Conservation (phyloP, 2,888 invertebrate species). For the Hydrotaea cyrtoneurina region DNA sequence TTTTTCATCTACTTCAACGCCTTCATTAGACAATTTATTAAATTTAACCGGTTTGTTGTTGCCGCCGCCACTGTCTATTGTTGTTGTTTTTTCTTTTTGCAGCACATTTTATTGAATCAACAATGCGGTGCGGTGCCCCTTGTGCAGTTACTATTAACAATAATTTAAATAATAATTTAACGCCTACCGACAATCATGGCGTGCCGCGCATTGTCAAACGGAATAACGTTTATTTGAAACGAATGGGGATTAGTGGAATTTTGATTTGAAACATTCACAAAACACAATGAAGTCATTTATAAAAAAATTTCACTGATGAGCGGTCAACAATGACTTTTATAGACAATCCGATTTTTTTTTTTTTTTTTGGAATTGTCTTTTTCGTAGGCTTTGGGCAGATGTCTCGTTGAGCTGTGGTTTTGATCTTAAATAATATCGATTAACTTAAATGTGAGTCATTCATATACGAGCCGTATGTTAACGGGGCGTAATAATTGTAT, state of each 20-base stretch:
- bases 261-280: not conserved
- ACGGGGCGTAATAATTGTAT: too few species aligned
- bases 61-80: not conserved
- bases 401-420: not conserved
- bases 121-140: constrained; percentile 47
- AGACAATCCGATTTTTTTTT: not conserved
- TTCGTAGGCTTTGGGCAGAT: not conserved
- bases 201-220: not conserved
- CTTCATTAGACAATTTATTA: constrained; percentile 34
- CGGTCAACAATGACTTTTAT: not conserved
- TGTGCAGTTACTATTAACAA: constrained; percentile 10
- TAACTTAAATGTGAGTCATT: not conserved
- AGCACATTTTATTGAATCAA: not conserved
- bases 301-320: constrained; percentile 7
- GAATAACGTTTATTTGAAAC: not conserved
- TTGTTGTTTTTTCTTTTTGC: not conserved
- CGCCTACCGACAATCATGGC: constrained; percentile 45
- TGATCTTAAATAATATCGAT: not conserved
- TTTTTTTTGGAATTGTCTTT: not conserved
- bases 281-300: constrained; percentile 50
- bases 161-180: constrained; percentile 50
- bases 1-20: constrained; percentile 30
- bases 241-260: not conserved
- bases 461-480: too few species aligned
- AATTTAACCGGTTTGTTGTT: constrained; percentile 41